Percentiles rank a stretch among this genome's conserved stretches.
phyloP scores from a whole-genome alignment of 2,888 invertebrate species.

The Odontomyia ornata region DNA sequence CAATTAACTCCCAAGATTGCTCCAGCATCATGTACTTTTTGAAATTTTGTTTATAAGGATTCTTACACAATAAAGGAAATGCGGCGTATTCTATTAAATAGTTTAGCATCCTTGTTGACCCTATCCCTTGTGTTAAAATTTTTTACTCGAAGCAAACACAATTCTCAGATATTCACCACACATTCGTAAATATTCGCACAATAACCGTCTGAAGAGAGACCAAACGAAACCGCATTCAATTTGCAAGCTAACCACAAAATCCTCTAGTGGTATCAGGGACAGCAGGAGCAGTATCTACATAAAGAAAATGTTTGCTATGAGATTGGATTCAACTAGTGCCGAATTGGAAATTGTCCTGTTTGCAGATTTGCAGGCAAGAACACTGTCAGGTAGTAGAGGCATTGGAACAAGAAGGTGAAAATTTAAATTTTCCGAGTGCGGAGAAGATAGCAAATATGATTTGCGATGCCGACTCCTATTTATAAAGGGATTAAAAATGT shows the following conservation, averaged over 20 bases:
- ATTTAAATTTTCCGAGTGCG: neutral
- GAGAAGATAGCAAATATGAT: neutral
- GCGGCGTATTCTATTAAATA: too few species aligned
- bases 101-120: too few species aligned
- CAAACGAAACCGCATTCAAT: slow-evolving; percentile 22
- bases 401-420: too few species aligned
- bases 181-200: neutral
- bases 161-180: neutral
- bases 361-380: slow-evolving; percentile 20
- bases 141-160: neutral
- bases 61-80: too few species aligned
- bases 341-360: slow-evolving; percentile 20
- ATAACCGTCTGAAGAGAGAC: neutral
- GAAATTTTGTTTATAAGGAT: too few species aligned
- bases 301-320: neutral
- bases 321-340: slow-evolving; percentile 31
- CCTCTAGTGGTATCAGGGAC: neutral
- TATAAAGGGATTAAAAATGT: too few species aligned
- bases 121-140: too few species aligned
- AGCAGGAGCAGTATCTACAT: neutral
- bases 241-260: slow-evolving; percentile 28
- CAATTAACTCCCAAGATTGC: too few species aligned
- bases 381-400: too few species aligned
- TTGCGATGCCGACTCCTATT: too few species aligned
- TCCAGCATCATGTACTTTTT: too few species aligned